Base-by-base conservation (phyloP, 2,113 vertebrate genomes). In the Anarhynchus alexandrinus region DNA sequence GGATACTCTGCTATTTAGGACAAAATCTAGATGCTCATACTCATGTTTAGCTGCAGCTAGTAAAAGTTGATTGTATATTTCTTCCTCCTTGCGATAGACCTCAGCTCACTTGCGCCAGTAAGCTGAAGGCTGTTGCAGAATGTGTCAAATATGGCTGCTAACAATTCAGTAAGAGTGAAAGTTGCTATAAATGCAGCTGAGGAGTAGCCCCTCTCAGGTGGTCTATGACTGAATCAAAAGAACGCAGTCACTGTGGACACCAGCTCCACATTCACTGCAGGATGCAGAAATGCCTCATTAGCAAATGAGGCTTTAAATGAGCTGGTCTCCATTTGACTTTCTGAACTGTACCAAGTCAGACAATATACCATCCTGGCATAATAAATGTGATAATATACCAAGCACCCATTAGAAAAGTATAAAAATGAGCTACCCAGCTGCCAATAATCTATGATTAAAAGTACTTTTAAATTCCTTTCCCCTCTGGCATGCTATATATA, bases 381-480 rank as follows among this genome's bases (percentile, higher is more conserved):
- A n/a, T 54, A 52, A 49, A 83, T 54, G 38, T 57, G 42, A 32
- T 21, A 38, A 86, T 86, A 71, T 25, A 91, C 78, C 49, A 54
- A 58, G 66, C 40, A 70, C 22, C 61, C 42, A 6, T 72, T 92
- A 94, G 82, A 38, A 88, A 94, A 61, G 71, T 38, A 18, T 26
- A 90, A 52, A 86, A 96, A 87, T 19, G 79, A 92, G 76, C 69
- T 82, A 29, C 73, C 52, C 62, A 79, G 57, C 91, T 96, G 94
- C 82, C 90, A 96, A 86, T 96, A 96, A 93, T 52, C 64, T 61
- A 5, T 92, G 85, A 86, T 92, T 80, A 77, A 97, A 93, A 93
- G 55, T 73, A 69, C 66, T 83, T 65, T 22, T 27, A 69, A 88
- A 92, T 87, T 84, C 84, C 62, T 94, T 84, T 84, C 43, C 91